Base-by-base conservation (phyloP, 1,140 invertebrate species). In the Neotoxoptera formosana region DNA sequence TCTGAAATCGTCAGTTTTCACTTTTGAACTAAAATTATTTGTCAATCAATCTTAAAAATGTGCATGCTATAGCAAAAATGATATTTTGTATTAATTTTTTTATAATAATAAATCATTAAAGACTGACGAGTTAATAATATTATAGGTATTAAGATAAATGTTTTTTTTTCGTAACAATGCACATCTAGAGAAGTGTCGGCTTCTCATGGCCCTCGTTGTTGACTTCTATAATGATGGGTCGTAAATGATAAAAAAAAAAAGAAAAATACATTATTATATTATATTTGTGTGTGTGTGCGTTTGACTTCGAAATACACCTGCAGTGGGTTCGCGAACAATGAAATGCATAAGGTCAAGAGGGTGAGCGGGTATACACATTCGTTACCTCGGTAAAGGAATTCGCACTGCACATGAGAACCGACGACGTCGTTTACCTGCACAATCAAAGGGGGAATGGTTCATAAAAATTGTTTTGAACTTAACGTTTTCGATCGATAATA, bases 11-110 rank as follows among this genome's bases (percentile, higher is more conserved):
- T 45, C 17, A n/a, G 89, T 90, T 90, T 90, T 90, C 56, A 90
- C 89, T 90, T 67, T 90, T 90, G 89, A 90, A 67, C 89, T 60
- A 56, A 60, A 90, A 90, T 90, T 51, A 51, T 89, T 89, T 89
- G 7, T 21, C 47, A n/a, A 53, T 89, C 30, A 34, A 51, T 51
- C 48, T 47, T 17, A 47, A 47, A 87, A 87, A 87, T 87, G 30
- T 9, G 7, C 45, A 47, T 47, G 45, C 45, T 14, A 87, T 87
- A 7, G 45, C 23, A 51, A 34, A 41, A 88, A 88, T 88, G 34
- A 9, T 34, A 30, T 34, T 51, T 51, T 30, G 48, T 30, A n/a
- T 4, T 41, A 2, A 41, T 60, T 30, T 60, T 41, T 60, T 60
- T 14, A 20, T 9, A 7, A 41, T 56, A 56, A 60, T 45, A 60